These are phyloP conservation scores for Toxotes chatareus DNA, from an alignment of 2,113 vertebrate species.

Conservation along the genomic window DNA sequence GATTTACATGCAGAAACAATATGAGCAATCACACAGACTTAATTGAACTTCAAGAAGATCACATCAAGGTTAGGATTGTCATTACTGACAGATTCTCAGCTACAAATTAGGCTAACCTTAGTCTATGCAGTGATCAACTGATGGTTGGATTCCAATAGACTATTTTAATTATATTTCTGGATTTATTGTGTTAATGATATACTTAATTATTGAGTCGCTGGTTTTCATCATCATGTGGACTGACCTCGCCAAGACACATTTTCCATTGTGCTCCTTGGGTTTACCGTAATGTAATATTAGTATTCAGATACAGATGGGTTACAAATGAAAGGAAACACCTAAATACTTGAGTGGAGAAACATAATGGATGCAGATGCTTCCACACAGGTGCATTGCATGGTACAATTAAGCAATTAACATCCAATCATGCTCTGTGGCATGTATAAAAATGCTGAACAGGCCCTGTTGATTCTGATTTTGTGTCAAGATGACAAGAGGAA, in stretches of 20 bases:
- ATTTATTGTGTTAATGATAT: slow-evolving; percentile 73
- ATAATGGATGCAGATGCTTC: no score
- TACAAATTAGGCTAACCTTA: slow-evolving; percentile 74
- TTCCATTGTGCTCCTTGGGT: slow-evolving; percentile 34
- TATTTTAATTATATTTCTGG: slow-evolving; percentile 64
- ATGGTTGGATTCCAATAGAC: slow-evolving; percentile 58
- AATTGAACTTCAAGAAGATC: slow-evolving; percentile 76
- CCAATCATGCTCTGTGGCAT: no score
- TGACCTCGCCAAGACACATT: slow-evolving; percentile 69
- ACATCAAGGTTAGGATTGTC: slow-evolving; percentile 75
- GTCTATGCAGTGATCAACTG: slow-evolving; percentile 54
- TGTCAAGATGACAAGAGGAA: no score
- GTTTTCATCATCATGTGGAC: slow-evolving; percentile 57
- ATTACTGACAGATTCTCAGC: slow-evolving; percentile 67
- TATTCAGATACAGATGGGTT: slow-evolving; percentile 45
- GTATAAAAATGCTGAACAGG: no score
- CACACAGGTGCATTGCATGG: no score
- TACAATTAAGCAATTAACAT: no score
- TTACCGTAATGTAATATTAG: slow-evolving; percentile 52
- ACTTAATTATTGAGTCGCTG: slow-evolving; percentile 65
- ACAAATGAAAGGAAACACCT: no score
- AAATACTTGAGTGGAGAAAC: no score
- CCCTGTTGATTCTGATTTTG: no score
- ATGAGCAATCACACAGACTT: slow-evolving; percentile 75
- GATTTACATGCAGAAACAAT: slow-evolving; percentile 76